phyloP scores from a whole-genome alignment of 2,888 invertebrate genomes.

The Epinotia nisella region DNA sequence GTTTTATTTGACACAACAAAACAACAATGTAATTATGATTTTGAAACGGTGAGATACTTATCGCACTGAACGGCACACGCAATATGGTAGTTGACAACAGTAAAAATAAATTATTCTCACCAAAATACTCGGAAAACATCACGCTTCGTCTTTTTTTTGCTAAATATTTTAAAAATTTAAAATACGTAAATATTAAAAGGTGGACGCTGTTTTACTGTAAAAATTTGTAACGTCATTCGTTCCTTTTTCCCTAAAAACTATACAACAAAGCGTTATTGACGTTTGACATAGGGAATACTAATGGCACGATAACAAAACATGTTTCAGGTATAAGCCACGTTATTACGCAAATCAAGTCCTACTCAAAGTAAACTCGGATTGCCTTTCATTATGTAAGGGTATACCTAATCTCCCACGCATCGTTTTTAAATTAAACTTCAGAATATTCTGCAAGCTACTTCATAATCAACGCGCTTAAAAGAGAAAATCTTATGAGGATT shows the following conservation, averaged over 20 bases:
- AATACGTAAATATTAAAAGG: no score
- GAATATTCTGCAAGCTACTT: constrained; percentile 52
- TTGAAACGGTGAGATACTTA: neutral
- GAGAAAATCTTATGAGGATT: constrained; percentile 66
- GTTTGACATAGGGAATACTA: neutral
- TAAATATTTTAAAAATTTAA: no score
- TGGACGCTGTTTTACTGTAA: no score
- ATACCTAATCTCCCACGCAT: constrained; percentile 18
- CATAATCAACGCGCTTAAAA: constrained; percentile 66
- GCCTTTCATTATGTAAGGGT: neutral
- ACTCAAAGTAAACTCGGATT: neutral
- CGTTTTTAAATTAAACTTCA: constrained; percentile 49
- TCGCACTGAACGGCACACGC: neutral
- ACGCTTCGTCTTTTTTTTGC: no score
- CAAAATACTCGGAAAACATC: no score
- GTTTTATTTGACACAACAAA: constrained; percentile 17
- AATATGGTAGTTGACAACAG: no score
- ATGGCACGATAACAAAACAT: neutral
- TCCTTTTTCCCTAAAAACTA: no score
- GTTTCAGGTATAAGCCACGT: neutral
- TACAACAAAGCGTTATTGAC: no score
- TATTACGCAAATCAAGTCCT: neutral
- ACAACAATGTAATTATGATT: constrained; percentile 10
- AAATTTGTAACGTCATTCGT: no score
- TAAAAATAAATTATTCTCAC: no score